phyloP scores from a whole-genome alignment of 2,888 invertebrate genomes.

The Perizoma affinitatum region DNA sequence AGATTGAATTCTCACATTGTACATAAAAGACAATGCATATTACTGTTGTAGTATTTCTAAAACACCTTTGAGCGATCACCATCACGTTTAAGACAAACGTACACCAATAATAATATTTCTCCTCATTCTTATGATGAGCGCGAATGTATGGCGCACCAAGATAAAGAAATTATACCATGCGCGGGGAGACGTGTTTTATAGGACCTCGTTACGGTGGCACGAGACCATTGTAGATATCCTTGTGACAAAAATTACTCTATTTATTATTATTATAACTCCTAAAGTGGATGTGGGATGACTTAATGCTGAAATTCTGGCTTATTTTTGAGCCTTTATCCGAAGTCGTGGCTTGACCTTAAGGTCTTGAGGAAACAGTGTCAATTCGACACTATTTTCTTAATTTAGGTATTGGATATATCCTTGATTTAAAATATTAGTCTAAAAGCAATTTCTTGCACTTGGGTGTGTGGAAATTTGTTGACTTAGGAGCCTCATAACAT shows the following conservation, averaged over 20 bases:
- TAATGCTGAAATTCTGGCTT: neutral
- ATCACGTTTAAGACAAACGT: slow-evolving; percentile 23
- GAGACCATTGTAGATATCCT: slow-evolving; percentile 22
- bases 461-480: too few species aligned
- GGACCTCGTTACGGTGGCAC: slow-evolving; percentile 34
- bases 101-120: slow-evolving; percentile 66
- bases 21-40: too few species aligned
- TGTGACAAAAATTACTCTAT: slow-evolving; percentile 30
- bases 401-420: too few species aligned
- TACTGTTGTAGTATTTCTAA: neutral
- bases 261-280: slow-evolving; percentile 22
- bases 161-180: slow-evolving; percentile 74
- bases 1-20: too few species aligned
- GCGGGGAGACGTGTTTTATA: slow-evolving; percentile 47
- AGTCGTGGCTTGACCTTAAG: too few species aligned
- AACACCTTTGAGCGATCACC: slow-evolving; percentile 15
- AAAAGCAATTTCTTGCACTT: too few species aligned
- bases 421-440: too few species aligned
- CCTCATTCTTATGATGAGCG: slow-evolving; percentile 64
- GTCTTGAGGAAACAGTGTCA: too few species aligned
- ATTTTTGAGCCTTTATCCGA: neutral
- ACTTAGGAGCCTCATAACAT: too few species aligned
- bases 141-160: slow-evolving; percentile 68
- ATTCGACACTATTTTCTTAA: too few species aligned
- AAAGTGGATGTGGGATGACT: neutral